These are phyloP conservation scores for Myopa testacea DNA, from an alignment of 2,888 invertebrate genomes.

Conservation along the genomic window DNA sequence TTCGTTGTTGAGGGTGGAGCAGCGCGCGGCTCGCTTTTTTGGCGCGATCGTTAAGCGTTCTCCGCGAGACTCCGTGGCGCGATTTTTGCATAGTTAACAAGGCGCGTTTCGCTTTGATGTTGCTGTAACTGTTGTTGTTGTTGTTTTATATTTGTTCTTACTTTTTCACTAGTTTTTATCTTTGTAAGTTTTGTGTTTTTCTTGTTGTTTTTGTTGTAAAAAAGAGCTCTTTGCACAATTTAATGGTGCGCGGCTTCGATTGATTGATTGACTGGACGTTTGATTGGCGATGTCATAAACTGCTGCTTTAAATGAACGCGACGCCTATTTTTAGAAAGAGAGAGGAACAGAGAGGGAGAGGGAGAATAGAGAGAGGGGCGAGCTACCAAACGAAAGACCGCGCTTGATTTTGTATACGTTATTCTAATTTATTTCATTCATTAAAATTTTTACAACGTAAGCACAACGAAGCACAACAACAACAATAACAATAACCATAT, in stretches of 20 bases:
- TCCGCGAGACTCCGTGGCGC: conserved; percentile 50
- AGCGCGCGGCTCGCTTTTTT: background rate
- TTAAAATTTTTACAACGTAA: conserved; percentile 13
- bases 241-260: conserved; percentile 3
- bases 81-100: conserved; percentile 50
- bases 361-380: no score
- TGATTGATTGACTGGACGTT: conserved; percentile 9
- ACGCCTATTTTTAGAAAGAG: no score
- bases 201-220: background rate
- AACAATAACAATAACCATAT: background rate
- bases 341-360: no score
- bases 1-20: conserved; percentile 25
- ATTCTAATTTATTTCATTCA: conserved; percentile 16
- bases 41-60: conserved; percentile 33
- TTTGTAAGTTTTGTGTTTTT: background rate
- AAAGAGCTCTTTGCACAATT: background rate
- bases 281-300: conserved; percentile 18
- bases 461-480: background rate
- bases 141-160: conserved; percentile 1
- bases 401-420: background rate
- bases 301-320: background rate
- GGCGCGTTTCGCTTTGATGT: conserved; percentile 49
- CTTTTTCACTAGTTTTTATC: background rate
- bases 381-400: background rate
- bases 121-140: background rate